Percentiles rank a stretch among this genome's conserved stretches.
Conservation (phyloP, 1,140 invertebrate species). For the Pseudachorutes palmiensis region DNA sequence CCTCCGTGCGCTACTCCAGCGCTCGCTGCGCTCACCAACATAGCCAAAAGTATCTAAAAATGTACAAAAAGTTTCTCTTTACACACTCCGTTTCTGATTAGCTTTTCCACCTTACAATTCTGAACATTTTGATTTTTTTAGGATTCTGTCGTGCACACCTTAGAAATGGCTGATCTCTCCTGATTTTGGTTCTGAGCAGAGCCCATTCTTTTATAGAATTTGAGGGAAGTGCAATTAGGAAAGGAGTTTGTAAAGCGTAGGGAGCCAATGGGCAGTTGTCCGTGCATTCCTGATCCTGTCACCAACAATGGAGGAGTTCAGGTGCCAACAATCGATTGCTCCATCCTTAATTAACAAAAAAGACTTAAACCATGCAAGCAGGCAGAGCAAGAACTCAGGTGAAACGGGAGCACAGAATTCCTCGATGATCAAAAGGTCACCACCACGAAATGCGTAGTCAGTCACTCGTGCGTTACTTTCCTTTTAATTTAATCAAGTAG, state of each 20-base stretch:
- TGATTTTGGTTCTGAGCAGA: too few relatives aligned
- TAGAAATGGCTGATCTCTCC: background rate
- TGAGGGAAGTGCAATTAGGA: conserved; percentile 1
- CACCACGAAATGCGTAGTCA: too few relatives aligned
- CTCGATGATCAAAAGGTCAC: background rate
- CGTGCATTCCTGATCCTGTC: background rate
- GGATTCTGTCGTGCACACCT: background rate
- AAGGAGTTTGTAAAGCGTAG: background rate
- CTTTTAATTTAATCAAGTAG: too few relatives aligned
- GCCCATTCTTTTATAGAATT: background rate
- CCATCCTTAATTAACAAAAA: background rate
- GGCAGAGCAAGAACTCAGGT: background rate
- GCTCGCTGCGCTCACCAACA: background rate
- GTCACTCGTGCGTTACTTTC: too few relatives aligned
- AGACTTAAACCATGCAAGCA: background rate
- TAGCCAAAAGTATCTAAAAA: conserved; percentile 21
- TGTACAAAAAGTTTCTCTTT: background rate
- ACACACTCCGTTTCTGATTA: background rate
- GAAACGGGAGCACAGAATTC: background rate
- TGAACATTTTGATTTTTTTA: conserved; percentile 15
- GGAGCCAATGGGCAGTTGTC: background rate
- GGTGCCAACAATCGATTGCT: background rate
- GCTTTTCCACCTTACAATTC: conserved; percentile 11
- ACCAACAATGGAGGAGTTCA: background rate
- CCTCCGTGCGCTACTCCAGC: background rate